Evolutionary conservation across 1,140 invertebrate genomes (phyloP).

Genomic region (Tribolium madens): DNA sequence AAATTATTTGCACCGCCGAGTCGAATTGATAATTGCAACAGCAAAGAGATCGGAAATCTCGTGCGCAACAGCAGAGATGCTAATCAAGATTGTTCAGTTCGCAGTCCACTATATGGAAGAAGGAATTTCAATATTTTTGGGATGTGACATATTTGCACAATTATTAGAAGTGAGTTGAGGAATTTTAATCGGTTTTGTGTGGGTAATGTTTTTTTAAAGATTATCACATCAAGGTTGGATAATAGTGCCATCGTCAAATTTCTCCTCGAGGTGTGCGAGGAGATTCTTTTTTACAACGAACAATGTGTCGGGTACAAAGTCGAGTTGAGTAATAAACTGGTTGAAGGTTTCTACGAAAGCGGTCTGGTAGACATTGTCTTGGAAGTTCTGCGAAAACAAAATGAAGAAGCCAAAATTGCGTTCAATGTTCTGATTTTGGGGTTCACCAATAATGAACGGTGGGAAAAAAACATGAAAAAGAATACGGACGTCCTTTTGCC

Average conservation of each 20-base stretch:
- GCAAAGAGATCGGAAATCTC: slow-evolving; percentile 46
- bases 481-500: neutral
- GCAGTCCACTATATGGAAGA: slow-evolving; percentile 49
- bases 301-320: slow-evolving; percentile 44
- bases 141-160: slow-evolving; percentile 42
- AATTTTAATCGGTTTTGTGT: neutral
- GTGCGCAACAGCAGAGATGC: slow-evolving; percentile 45
- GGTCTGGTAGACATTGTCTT: slow-evolving; percentile 23
- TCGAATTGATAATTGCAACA: slow-evolving; percentile 24
- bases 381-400: slow-evolving; percentile 35
- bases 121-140: slow-evolving; percentile 51
- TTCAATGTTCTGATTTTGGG: slow-evolving; percentile 41
- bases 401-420: slow-evolving; percentile 37
- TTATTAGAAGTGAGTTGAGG: slow-evolving; percentile 31
- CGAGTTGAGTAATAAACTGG: slow-evolving; percentile 40
- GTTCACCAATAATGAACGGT: slow-evolving; percentile 8
- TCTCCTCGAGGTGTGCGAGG: slow-evolving; percentile 44
- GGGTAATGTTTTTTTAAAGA: neutral
- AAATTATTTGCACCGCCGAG: neutral
- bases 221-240: slow-evolving; percentile 1
- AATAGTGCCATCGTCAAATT: slow-evolving; percentile 32
- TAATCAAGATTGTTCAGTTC: slow-evolving; percentile 48
- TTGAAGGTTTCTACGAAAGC: slow-evolving; percentile 31
- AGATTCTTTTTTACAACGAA: slow-evolving; percentile 50
- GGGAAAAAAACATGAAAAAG: slow-evolving; percentile 41